These are phyloP conservation scores for Sisor rabdophorus DNA, from an alignment of 2,113 vertebrate species.

Conservation along the genomic window DNA sequence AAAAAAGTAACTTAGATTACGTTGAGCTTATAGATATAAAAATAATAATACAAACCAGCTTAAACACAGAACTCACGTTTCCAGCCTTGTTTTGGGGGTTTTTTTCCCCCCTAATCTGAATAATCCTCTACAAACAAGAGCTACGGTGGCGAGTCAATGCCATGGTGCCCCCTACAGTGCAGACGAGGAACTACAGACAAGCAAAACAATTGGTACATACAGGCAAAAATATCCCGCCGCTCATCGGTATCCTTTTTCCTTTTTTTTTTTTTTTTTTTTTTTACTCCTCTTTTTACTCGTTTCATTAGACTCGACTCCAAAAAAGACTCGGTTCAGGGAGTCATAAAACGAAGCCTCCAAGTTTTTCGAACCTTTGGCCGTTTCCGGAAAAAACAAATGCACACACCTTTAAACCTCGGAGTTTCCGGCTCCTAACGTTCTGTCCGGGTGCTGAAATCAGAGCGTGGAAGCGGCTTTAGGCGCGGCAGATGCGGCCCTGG, in stretches of 20 bases:
- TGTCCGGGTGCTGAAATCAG: slow-evolving; percentile 69
- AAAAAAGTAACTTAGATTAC: not conserved
- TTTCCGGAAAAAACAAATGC: not conserved
- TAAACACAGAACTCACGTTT: not conserved
- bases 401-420: not conserved
- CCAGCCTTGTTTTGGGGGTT: not conserved
- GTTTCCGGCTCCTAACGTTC: not conserved
- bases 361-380: not conserved
- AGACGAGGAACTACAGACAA: slow-evolving; percentile 3
- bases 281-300: not conserved
- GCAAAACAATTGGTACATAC: not conserved
- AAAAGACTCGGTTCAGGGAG: not conserved
- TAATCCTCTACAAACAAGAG: not conserved
- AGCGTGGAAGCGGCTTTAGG: slow-evolving; percentile 74
- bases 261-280: not conserved
- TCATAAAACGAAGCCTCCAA: not conserved
- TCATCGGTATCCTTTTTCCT: not conserved
- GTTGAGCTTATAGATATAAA: no score
- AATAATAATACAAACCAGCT: not conserved
- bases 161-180: slow-evolving; percentile 41
- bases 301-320: not conserved
- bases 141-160: slow-evolving; percentile 9
- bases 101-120: not conserved
- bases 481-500: slow-evolving; percentile 81
- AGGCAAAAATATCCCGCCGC: not conserved